Base-by-base conservation (phyloP, 1,140 invertebrate genomes). In the Acromyrmex charruanus region DNA sequence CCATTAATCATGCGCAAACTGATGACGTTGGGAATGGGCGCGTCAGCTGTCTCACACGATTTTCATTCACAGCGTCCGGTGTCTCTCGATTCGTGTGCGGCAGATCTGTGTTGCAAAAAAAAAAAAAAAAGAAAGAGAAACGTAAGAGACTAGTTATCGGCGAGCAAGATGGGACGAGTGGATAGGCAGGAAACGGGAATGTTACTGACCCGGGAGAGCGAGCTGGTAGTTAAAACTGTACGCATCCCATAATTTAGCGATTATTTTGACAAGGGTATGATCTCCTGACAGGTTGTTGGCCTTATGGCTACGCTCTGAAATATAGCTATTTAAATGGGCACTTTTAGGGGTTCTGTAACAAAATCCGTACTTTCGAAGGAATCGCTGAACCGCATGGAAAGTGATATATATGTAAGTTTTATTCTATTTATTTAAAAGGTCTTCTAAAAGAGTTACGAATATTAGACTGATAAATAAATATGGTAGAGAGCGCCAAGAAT, bases 261-360 rank as follows among this genome's bases (percentile, higher is more conserved):
- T 95, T 94, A 95, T 94, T 94, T 95, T 94, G 94, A 95, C 94
- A 94, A 93, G 94, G 94, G 94, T 94, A 94, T 94, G 93, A 94
- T 94, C 91, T 91, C 85, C 80, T 93, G 93, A 94, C 93, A 94
- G 92, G 86, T 93, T 92, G 91, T 93, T 93, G 92, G 93, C 91
- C 93, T 94, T 90, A 91, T 88, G 91, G 90, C 90, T 89, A 88
- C 88, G 90, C 87, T 87, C 90, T 93, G 79, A 93, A 92, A 93
- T 93, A 93, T 93, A 90, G 91, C 90, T 92, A 91, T 93, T 93
- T 92, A 93, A 93, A 93, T 92, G 87, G 90, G 88, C 88, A 92
- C 89, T 94, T 51, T 69, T 90, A 89, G 86, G 69, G 59, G 25
- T 88, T 90, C 86, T 66, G 87, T 89, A 91, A 92, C 89, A 81